Percentiles rank a stretch among this genome's conserved stretches.
phyloP scores from a whole-genome alignment of 30 jellyfish, hydroid and myxozoan species.

The Hydra vulgaris region DNA sequence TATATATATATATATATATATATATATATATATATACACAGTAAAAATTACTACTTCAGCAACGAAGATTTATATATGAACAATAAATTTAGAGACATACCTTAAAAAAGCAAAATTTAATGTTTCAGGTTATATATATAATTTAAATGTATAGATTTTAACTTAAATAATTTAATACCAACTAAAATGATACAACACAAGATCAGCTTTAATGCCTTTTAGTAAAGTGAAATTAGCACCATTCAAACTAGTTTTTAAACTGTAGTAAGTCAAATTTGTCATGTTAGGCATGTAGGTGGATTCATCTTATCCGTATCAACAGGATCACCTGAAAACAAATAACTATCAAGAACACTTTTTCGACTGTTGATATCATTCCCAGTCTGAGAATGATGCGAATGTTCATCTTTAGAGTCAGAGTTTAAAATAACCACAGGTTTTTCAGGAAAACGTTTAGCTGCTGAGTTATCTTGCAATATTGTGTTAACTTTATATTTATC shows the following conservation, averaged over 20 bases:
- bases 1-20: too few relatives aligned
- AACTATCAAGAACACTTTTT: constrained; percentile 27
- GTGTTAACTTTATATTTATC: neutral
- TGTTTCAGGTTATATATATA: neutral
- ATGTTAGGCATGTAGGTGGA: neutral
- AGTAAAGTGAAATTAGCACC: neutral
- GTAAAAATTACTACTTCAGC: too few relatives aligned
- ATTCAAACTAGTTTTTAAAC: too few relatives aligned
- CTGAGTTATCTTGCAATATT: neutral
- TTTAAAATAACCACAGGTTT: neutral
- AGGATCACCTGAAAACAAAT: constrained; percentile 4
- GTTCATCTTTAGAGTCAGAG: neutral
- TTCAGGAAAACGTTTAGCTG: neutral
- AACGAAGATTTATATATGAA: too few relatives aligned
- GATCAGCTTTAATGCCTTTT: neutral
- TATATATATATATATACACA: too few relatives aligned
- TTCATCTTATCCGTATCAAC: neutral
- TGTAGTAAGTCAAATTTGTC: neutral
- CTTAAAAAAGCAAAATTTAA: neutral
- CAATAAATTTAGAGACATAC: too few relatives aligned
- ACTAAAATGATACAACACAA: neutral
- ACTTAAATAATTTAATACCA: too few relatives aligned
- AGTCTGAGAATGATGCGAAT: neutral
- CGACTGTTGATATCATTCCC: constrained; percentile 27
- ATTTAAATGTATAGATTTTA: neutral